Evolutionary conservation across 2,888 invertebrate genomes (phyloP), one percentile per base, ranked within the genome.

Genomic region (Aleiodes leptofemur): DNA sequence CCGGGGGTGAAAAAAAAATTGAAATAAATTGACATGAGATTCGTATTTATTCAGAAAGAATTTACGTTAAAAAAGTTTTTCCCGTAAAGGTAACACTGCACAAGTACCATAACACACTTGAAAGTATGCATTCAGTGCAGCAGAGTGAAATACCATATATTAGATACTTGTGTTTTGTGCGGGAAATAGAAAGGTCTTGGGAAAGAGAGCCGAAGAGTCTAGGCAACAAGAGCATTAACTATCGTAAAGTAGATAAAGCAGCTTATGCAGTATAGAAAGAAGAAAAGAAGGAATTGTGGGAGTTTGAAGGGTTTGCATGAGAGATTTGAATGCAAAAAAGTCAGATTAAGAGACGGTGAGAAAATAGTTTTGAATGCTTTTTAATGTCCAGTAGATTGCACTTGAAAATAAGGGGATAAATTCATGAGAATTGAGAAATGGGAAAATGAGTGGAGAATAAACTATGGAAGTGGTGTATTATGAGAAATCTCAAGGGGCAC

Each of bases 201-300:
- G 69, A 66, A 66, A 74, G 23, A 77, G 56, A 73, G 76, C 64
- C 71, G 73, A 9, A 78, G 77, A 48, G 43, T 78, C 76, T 64
- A 71, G 16, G 16, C 1, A 69, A 74, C 69, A 73, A 69, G 68
- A 75, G 76, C 73, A 76, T 77, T 71, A 57, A 69, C 76, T 72
- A 70, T 79, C 73, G 53, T 74, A 78, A 77, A 79, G 79, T 64
- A 77, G 78, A 79, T 79, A 79, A 80, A 76, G 70, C 73, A 73
- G 76, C 79, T 80, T 79, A 79, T 74, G 43, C 68, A 34, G 34
- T 34, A 34, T 34, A 23, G 75, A 76, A 68, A 73, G 76, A 31
- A 53, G 43, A 23, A 53, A 50, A 29, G 11, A 57, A 43, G 56
- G 38, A 23, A 64, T 8, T 48, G 14, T 8, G 50, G 23, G 43